These are phyloP conservation scores for Phalloptychus januarius DNA, from an alignment of 2,797 vertebrate genomes.

Conservation along the genomic window DNA sequence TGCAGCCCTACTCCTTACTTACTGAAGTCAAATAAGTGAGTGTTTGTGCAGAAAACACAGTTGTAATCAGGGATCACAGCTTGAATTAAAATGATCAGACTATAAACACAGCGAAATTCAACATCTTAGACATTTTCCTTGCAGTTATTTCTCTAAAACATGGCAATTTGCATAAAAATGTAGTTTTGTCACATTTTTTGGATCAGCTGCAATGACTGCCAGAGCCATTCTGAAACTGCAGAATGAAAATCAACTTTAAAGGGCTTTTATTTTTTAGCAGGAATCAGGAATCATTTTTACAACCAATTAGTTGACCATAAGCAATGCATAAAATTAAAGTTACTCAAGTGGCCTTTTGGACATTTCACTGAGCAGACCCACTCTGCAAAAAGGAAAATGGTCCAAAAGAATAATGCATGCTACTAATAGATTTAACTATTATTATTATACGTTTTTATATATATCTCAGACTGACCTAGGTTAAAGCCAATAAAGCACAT, in stretches of 20 bases:
- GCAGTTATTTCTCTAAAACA: neutral
- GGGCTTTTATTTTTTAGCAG: neutral
- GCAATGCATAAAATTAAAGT: neutral
- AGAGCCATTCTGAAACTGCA: neutral
- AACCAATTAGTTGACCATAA: neutral
- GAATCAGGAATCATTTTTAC: neutral
- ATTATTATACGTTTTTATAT: too few species aligned
- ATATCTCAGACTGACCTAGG: too few species aligned
- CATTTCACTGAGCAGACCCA: neutral
- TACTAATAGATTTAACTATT: neutral
- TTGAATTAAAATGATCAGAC: neutral
- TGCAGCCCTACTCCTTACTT: neutral
- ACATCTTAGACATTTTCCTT: neutral
- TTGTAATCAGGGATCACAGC: neutral
- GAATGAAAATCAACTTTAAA: neutral
- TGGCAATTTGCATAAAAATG: neutral
- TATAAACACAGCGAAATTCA: neutral
- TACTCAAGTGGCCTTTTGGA: neutral
- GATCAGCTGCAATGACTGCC: neutral
- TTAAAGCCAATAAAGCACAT: too few species aligned
- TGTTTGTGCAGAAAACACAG: neutral
- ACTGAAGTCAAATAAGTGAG: neutral
- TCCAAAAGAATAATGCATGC: neutral
- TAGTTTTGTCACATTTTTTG: neutral
- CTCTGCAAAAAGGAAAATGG: neutral